Evolutionary conservation across 2,113 vertebrate species (phyloP).

Genomic region (Dromiciops gliroides): DNA sequence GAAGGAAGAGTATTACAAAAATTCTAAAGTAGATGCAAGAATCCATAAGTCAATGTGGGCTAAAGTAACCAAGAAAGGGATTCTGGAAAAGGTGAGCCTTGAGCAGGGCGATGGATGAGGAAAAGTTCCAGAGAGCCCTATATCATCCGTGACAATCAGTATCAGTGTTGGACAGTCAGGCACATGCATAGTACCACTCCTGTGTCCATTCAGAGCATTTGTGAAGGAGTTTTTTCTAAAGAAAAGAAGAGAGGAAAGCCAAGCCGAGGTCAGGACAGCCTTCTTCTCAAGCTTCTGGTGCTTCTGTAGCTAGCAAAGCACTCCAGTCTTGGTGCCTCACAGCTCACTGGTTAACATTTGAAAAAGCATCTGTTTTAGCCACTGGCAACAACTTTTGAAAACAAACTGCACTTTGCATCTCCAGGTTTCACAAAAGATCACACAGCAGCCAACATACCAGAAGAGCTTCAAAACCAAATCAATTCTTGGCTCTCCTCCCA

Average conservation of each 20-base stretch:
- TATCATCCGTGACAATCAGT: accelerated
- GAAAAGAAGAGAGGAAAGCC: background rate
- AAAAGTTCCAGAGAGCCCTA: background rate
- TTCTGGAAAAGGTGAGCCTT: background rate
- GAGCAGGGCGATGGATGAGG: background rate
- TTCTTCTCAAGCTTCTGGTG: background rate
- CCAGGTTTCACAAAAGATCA: conserved; percentile 26
- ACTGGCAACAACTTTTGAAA: background rate
- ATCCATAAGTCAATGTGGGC: background rate
- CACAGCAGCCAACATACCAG: conserved; percentile 23
- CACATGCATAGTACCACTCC: background rate
- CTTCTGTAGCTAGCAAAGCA: background rate
- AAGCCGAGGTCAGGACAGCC: background rate
- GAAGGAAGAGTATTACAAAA: background rate
- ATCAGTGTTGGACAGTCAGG: background rate
- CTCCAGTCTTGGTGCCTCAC: background rate
- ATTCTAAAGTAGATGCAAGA: background rate
- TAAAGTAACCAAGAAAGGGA: background rate
- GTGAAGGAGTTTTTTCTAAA: background rate
- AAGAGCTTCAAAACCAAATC: conserved; percentile 61
- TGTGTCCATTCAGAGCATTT: background rate
- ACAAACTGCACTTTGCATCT: background rate
- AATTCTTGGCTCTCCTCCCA: conserved; percentile 48
- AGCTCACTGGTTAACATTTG: accelerated
- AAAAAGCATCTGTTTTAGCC: conserved; percentile 34